Percentiles rank a stretch among this genome's conserved stretches.
Evolutionary conservation across 2,888 invertebrate genomes (phyloP).

Genomic region (Augiades crinisus): DNA sequence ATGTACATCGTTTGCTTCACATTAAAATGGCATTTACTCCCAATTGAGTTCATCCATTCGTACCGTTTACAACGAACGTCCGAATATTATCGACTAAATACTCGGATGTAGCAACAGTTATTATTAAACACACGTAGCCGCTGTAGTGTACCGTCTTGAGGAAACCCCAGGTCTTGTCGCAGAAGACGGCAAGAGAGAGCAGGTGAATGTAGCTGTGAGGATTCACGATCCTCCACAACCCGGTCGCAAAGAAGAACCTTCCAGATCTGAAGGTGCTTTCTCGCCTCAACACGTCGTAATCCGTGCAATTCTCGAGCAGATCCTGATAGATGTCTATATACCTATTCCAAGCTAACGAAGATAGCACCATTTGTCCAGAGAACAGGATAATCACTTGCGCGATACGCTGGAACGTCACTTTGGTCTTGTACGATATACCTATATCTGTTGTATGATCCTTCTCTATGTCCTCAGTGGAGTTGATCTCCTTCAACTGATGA

Average conservation of each 20-base stretch:
- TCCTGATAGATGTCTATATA: slow-evolving; percentile 91
- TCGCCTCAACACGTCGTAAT: slow-evolving; percentile 73
- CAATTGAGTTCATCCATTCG: slow-evolving; percentile 14
- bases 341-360: slow-evolving; percentile 91
- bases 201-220: slow-evolving; percentile 89
- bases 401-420: slow-evolving; percentile 85
- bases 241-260: slow-evolving; percentile 87
- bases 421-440: slow-evolving; percentile 84
- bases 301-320: slow-evolving; percentile 83
- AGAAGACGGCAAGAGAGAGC: slow-evolving; percentile 88
- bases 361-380: slow-evolving; percentile 86
- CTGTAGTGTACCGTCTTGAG: slow-evolving; percentile 85
- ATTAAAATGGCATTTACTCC: background rate
- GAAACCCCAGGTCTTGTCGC: slow-evolving; percentile 91
- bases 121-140: slow-evolving; percentile 85
- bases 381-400: slow-evolving; percentile 84
- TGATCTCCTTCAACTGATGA: slow-evolving; percentile 69
- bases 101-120: slow-evolving; percentile 86
- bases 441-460: slow-evolving; percentile 67
- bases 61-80: slow-evolving; percentile 41
- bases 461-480: slow-evolving; percentile 68
- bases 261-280: slow-evolving; percentile 85
- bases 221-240: slow-evolving; percentile 89
- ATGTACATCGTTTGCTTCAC: background rate
- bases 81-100: slow-evolving; percentile 76